Conservation (phyloP, 2,113 vertebrate genomes). For the Notarius quadriscutis region DNA sequence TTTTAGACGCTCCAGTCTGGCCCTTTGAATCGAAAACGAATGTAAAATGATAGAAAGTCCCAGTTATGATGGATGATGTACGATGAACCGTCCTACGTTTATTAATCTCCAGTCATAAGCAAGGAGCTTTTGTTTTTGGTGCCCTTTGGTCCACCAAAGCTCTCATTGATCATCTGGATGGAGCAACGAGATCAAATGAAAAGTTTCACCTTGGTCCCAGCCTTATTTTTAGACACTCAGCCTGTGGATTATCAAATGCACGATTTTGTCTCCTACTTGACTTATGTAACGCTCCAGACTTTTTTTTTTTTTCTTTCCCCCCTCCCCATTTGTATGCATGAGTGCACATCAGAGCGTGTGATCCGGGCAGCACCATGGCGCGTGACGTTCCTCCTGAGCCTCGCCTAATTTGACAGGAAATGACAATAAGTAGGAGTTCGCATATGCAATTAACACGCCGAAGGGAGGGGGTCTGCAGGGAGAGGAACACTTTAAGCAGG, state of each 20-base stretch:
- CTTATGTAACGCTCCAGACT: conserved; percentile 38
- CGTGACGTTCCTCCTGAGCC: conserved; percentile 30
- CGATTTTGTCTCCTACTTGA: conserved; percentile 52
- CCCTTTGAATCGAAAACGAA: neutral
- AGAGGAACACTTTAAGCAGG: conserved; percentile 18
- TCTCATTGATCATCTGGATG: conserved; percentile 61
- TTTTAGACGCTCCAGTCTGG: neutral
- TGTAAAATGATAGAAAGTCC: neutral
- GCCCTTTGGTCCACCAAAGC: neutral
- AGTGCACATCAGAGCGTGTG: conserved; percentile 6
- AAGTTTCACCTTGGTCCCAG: conserved; percentile 46
- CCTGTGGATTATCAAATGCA: conserved; percentile 53
- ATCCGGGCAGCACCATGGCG: neutral
- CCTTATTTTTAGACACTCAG: conserved; percentile 45
- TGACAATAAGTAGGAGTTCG: conserved; percentile 37
- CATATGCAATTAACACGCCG: conserved; percentile 37
- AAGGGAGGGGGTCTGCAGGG: conserved; percentile 9
- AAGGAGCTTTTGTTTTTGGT: neutral
- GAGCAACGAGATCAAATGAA: conserved; percentile 33
- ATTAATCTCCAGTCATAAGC: neutral
- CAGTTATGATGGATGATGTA: neutral
- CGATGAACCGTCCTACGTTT: neutral
- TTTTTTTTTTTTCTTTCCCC: neutral
- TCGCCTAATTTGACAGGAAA: conserved; percentile 35
- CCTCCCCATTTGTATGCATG: conserved; percentile 11